Evolutionary conservation across 2,797 vertebrate genomes (phyloP).

Genomic region (Gobio occitaniae): DNA sequence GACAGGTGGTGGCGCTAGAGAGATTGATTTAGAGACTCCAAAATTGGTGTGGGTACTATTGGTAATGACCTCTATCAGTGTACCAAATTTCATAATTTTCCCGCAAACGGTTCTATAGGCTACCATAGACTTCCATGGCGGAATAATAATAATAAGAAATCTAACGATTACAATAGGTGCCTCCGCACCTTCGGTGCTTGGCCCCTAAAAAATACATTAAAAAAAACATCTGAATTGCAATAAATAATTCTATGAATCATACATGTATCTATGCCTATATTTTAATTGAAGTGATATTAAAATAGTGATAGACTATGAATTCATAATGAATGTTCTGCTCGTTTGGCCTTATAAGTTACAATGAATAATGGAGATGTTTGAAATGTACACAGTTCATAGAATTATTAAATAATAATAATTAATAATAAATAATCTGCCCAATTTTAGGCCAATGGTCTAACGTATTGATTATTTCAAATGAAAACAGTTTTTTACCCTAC

Average conservation of each 20-base stretch:
- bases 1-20: no score
- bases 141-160: no score
- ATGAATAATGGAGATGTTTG: background rate
- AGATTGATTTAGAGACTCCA: no score
- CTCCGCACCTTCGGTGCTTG: no score
- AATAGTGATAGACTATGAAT: background rate
- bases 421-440: background rate
- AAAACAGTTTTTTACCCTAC: background rate
- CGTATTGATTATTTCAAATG: background rate
- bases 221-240: background rate
- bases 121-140: no score
- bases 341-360: background rate
- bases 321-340: background rate
- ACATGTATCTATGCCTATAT: background rate
- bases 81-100: no score
- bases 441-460: background rate
- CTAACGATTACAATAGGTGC: no score
- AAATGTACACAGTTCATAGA: background rate
- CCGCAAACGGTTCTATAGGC: no score
- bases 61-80: no score
- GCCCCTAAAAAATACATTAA: no score
- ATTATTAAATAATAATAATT: background rate
- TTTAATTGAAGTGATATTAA: background rate
- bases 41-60: no score
- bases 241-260: slow-evolving; percentile 6